Percentiles rank a stretch among this genome's conserved stretches.
Conservation (phyloP, 2,797 vertebrate species). For the Anas flavirostris region DNA sequence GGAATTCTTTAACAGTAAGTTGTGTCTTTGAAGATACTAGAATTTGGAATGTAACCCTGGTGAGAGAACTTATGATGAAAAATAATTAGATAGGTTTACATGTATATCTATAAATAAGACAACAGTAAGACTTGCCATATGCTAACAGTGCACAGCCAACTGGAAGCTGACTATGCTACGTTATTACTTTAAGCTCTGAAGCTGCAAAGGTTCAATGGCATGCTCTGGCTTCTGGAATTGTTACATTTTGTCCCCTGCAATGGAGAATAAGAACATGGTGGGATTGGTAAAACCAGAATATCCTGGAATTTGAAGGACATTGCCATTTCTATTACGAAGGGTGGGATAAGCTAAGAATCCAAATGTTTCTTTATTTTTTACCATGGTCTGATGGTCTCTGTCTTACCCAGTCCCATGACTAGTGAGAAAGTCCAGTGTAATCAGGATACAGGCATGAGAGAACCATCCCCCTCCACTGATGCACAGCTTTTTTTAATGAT, state of each 20-base stretch:
- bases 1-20: slow-evolving; percentile 96
- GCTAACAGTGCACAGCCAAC: too few relatives aligned
- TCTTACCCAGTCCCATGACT: neutral
- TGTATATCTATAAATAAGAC: neutral
- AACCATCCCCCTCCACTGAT: neutral
- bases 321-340: neutral
- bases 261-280: neutral
- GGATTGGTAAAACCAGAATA: neutral
- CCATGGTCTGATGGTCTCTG: neutral
- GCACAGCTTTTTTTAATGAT: neutral
- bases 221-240: neutral
- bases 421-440: neutral
- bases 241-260: neutral
- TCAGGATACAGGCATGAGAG: neutral
- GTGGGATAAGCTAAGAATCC: neutral
- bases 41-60: neutral
- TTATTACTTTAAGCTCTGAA: neutral
- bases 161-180: neutral
- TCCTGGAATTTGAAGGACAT: neutral
- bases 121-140: neutral
- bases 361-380: neutral
- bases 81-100: neutral
- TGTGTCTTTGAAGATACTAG: neutral
- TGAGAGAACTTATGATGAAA: neutral
- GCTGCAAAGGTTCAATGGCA: neutral